Base-by-base conservation (phyloP, 53 echinoderm and acorn worm genomes). In the Henricia sp. region DNA sequence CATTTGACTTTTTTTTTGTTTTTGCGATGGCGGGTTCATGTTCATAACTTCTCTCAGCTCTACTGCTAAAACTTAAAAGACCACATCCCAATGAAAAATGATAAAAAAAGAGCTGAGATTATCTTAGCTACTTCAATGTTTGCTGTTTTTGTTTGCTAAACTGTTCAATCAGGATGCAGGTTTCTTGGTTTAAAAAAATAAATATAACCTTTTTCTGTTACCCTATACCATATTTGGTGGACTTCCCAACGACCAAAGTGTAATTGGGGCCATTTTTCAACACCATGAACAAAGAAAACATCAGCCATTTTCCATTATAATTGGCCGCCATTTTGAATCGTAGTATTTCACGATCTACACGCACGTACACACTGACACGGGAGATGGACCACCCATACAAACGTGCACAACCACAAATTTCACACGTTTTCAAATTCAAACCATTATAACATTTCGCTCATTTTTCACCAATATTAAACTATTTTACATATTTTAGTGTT, bases 301-400 rank as follows among this genome's bases (percentile, higher is more conserved):
- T 80, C 80, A 44, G 80, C 80, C 57, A 57, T 80, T 46, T 80
- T 80, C 80, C n/a, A 80, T 80, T 80, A 80, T 80, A 80, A 80
- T 80, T 80, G 80, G 80, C 80, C 80, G 80, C 80, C 80, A 80
- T 80, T 80, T 80, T 80, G 80, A 62, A 80, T 46, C 80, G 50
- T 80, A 80, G 58, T 44, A 38, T 64, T 57, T 29, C 57, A 12
- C 44, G 13, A 39, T 34, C 40, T 68, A 23, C 68, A 19, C 40
- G 41, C 76, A 59, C 9, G 30, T 37, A 33, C 29, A 51, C 53
- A 35, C 34, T 13, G 8, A 73, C 54, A 37, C 53, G 73, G 53
- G 73, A 73, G 12, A 13, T 68, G 54, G 80, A 80, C 80, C 80
- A 80, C 80, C 80, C 80, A 80, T 80, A 80, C 80, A 40, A 57